Evolutionary conservation across 2,888 invertebrate genomes (phyloP).

Genomic region (Andricus curvator): DNA sequence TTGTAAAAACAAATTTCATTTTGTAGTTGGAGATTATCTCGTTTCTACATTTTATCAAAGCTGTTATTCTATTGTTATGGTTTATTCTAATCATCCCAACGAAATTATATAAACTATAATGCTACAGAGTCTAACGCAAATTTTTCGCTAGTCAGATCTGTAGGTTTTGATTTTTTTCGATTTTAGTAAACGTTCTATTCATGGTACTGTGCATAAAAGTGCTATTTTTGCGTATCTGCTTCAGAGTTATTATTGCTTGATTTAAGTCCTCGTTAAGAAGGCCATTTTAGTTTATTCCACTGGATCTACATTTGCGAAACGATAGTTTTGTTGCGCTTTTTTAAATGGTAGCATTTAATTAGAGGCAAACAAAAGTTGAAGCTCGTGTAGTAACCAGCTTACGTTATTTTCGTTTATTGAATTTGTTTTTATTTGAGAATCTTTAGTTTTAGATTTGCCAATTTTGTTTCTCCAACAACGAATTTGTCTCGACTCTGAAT

Average conservation of each 20-base stretch:
- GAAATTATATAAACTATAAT: background rate
- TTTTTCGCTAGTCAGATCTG: background rate
- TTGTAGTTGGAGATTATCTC: slow-evolving; percentile 3
- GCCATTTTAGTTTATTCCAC: background rate
- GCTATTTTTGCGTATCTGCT: background rate
- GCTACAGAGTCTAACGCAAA: background rate
- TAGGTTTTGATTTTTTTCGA: background rate
- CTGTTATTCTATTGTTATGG: background rate
- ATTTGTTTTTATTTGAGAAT: background rate
- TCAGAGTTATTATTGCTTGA: background rate
- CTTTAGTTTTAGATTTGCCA: background rate
- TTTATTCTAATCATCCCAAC: background rate
- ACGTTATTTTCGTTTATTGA: background rate
- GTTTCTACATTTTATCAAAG: slow-evolving; percentile 5
- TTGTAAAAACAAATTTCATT: slow-evolving; percentile 4
- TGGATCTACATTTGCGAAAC: slow-evolving; percentile 12
- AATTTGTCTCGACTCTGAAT: background rate
- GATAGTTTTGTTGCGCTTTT: background rate
- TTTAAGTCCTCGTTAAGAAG: background rate
- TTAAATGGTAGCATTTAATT: background rate
- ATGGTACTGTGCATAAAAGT: background rate
- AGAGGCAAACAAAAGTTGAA: too few species aligned
- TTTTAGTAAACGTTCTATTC: background rate
- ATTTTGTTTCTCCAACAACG: background rate
- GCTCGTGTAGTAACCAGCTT: background rate